Evolutionary conservation across 2,888 invertebrate genomes (phyloP), one percentile per base, ranked within the genome.

Genomic region (Tryphoninae sp.): DNA sequence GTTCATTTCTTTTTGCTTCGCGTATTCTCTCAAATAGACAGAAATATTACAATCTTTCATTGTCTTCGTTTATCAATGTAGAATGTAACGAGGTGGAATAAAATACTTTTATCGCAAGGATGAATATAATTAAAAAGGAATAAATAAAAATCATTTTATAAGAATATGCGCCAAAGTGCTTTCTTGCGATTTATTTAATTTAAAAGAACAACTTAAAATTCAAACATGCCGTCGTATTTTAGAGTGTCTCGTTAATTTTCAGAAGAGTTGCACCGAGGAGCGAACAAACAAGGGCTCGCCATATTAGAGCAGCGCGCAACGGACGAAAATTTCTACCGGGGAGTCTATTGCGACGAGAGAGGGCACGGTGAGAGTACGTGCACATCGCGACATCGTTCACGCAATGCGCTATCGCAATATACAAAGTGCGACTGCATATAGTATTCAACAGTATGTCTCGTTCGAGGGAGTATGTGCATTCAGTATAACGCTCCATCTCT

Each of bases 341-440:
- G 6, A 33, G 45, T 86, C 87, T 87, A 86, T 88, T 87, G 87
- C 85, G 85, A 82, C 83, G 84, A 73, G 65, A 45, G 55, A 40
- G n/a, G 26, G 23, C 23, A 11, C 7, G 13, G 40, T 6, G 33
- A 33, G 33, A 13, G 62, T 53, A 68, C 61, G 49, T 61, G 84
- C 83, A 81, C 83, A 85, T 82, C 84, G 68, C 78, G 72, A 33
- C 33, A 33, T 33, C 33, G 33, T 6, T 33, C 45, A 13, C 81
- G 78, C 84, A 80, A 83, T 83, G 74, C 83, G 79, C 83, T 83
- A 77, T 51, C 81, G 75, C 53, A 76, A 51, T 81, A 75, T 74
- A 82, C 82, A 81, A 78, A 73, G 64, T 40, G 49, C 77, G 77
- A 76, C 79, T 74, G 68, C 78, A 53, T 81, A n/a, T 40, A 62